Evolutionary conservation across 2,113 vertebrate species (phyloP).

Genomic region (Phalacrocorax carbo): DNA sequence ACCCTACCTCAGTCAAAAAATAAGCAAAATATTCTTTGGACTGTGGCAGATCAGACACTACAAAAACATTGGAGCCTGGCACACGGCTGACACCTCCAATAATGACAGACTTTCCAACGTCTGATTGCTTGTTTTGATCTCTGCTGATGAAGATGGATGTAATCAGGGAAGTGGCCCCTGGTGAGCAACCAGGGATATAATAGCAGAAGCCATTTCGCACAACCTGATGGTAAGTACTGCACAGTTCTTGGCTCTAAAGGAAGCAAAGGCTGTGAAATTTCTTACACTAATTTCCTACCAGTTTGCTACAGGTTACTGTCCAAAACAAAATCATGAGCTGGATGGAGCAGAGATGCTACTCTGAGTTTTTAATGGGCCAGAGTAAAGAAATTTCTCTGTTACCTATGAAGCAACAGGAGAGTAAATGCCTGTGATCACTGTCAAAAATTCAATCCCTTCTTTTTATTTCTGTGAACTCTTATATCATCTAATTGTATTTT

Average conservation of each 20-base stretch:
- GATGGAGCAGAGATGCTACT: not conserved
- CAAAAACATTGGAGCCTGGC: not conserved
- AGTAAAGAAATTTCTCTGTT: not conserved
- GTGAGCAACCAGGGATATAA: not conserved
- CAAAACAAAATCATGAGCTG: not conserved
- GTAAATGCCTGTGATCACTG: not conserved
- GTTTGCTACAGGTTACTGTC: not conserved
- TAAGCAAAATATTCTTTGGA: slow-evolving; percentile 36
- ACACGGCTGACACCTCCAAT: not conserved
- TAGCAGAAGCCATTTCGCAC: not conserved
- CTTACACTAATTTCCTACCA: not conserved
- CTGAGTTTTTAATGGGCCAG: not conserved
- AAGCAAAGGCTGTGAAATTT: not conserved
- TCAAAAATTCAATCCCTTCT: not conserved
- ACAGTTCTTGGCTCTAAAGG: not conserved
- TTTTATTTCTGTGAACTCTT: not conserved
- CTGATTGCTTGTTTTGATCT: slow-evolving; percentile 29
- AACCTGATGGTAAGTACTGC: not conserved
- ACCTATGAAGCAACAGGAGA: not conserved
- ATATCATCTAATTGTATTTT: not conserved
- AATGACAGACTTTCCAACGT: not conserved
- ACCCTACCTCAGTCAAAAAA: not conserved
- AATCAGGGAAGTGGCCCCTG: not conserved
- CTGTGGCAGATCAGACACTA: slow-evolving; percentile 16
- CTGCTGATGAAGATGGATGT: not conserved